These are phyloP conservation scores for Triplophysa siluroides DNA, from an alignment of 2,113 vertebrate genomes.

Conservation along the genomic window DNA sequence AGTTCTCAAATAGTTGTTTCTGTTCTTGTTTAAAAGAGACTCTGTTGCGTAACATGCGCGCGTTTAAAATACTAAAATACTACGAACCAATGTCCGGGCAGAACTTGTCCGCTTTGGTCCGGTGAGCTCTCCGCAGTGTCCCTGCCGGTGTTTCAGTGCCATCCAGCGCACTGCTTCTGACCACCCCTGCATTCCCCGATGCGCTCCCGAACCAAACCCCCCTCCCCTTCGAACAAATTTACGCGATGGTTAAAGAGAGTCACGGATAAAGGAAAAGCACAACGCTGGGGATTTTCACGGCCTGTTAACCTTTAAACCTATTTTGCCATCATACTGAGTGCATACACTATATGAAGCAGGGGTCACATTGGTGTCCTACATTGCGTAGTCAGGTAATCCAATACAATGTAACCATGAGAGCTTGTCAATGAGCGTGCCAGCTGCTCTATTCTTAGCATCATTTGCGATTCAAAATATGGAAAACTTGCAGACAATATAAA, in stretches of 20 bases:
- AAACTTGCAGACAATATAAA: slow-evolving; percentile 38
- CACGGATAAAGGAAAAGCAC: not conserved
- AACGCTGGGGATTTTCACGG: not conserved
- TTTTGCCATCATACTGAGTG: not conserved
- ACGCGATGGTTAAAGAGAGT: not conserved
- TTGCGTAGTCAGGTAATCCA: slow-evolving; percentile 42
- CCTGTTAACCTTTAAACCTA: not conserved
- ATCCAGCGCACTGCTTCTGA: slow-evolving; percentile 32
- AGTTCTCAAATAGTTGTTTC: slow-evolving; percentile 52
- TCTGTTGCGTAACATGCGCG: slow-evolving; percentile 48
- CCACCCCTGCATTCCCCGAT: slow-evolving; percentile 48
- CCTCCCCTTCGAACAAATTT: slow-evolving; percentile 14
- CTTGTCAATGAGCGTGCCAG: slow-evolving; percentile 25
- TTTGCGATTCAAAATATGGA: slow-evolving; percentile 32
- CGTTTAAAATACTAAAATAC: not conserved
- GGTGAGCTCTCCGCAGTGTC: slow-evolving; percentile 41
- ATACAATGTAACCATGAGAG: slow-evolving; percentile 31
- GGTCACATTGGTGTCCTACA: slow-evolving; percentile 22
- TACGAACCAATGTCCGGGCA: not conserved
- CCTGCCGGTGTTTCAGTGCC: slow-evolving; percentile 29
- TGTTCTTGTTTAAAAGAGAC: not conserved
- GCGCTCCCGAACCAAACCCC: slow-evolving; percentile 17
- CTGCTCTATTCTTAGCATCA: slow-evolving; percentile 48
- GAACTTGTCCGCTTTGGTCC: not conserved
- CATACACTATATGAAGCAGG: not conserved